Evolutionary conservation across 2,113 vertebrate species (phyloP).

Genomic region (Nycticryphes semicollaris): DNA sequence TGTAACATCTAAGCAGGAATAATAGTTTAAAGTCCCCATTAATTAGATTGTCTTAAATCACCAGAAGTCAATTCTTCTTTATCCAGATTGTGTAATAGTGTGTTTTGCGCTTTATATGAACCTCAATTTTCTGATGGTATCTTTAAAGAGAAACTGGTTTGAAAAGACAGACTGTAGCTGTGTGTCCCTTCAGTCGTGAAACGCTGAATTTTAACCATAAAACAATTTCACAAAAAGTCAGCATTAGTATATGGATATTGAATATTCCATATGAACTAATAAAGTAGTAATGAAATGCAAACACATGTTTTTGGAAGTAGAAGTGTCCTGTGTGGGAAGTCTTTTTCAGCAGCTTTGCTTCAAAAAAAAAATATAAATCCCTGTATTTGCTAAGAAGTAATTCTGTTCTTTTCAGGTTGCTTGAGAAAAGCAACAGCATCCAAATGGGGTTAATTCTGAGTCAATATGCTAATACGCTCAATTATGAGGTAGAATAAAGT

Average conservation of each 20-base stretch:
- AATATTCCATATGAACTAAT: neutral
- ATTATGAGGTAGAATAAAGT: neutral
- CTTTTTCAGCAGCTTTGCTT: neutral
- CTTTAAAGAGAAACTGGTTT: neutral
- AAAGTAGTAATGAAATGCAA: neutral
- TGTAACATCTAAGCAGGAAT: neutral
- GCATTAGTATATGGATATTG: neutral
- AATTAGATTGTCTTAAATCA: conserved; percentile 16
- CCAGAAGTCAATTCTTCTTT: neutral
- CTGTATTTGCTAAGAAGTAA: neutral
- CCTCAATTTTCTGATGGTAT: neutral
- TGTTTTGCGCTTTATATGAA: neutral
- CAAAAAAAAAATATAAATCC: neutral
- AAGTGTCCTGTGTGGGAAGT: neutral
- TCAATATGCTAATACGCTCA: neutral
- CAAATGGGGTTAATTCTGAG: neutral
- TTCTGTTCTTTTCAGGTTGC: neutral
- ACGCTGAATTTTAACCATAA: neutral
- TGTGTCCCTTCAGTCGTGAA: neutral
- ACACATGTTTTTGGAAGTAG: neutral
- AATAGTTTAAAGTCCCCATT: neutral
- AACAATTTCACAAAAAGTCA: neutral
- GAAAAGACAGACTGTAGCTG: neutral
- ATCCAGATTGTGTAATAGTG: neutral
- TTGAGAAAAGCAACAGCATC: neutral